Percentiles rank a stretch among this genome's conserved stretches.
phyloP scores from a whole-genome alignment of 2,888 invertebrate genomes.

The Pasiphila rectangulata region DNA sequence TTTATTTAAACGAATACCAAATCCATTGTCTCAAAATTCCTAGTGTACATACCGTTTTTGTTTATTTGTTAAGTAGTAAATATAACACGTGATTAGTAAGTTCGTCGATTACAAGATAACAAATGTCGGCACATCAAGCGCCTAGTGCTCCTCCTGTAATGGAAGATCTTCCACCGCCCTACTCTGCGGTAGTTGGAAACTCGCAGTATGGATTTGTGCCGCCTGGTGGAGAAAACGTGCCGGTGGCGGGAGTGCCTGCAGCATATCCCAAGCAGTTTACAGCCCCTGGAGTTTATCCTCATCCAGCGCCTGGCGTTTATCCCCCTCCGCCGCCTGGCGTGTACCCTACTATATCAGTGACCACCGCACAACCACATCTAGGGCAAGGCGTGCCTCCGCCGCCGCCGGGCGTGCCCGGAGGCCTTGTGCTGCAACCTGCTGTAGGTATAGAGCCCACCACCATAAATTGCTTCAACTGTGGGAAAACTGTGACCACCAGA shows the following conservation, averaged over 20 bases:
- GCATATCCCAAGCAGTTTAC: conserved; percentile 65
- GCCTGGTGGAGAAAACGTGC: conserved; percentile 34
- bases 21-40: conserved; percentile 7
- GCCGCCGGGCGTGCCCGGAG: conserved; percentile 55
- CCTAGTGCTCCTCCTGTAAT: conserved; percentile 52
- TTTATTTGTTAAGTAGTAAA: background rate
- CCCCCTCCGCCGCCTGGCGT: conserved; percentile 61
- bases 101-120: background rate
- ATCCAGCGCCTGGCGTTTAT: conserved; percentile 64
- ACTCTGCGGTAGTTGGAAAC: conserved; percentile 69
- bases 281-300: conserved; percentile 60
- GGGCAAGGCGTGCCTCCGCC: conserved; percentile 47
- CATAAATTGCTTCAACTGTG: conserved; percentile 70
- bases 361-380: conserved; percentile 52
- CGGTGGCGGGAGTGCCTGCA: conserved; percentile 39
- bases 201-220: conserved; percentile 65
- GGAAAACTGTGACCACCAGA: conserved; percentile 70
- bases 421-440: conserved; percentile 61
- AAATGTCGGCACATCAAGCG: conserved; percentile 36
- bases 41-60: too few species aligned
- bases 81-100: background rate
- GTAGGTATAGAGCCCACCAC: conserved; percentile 73
- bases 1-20: conserved; percentile 5
- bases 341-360: conserved; percentile 57
- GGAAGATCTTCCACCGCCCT: conserved; percentile 73